phyloP scores from a whole-genome alignment of 2,113 vertebrate genomes.

The Odontesthes bonariensis region DNA sequence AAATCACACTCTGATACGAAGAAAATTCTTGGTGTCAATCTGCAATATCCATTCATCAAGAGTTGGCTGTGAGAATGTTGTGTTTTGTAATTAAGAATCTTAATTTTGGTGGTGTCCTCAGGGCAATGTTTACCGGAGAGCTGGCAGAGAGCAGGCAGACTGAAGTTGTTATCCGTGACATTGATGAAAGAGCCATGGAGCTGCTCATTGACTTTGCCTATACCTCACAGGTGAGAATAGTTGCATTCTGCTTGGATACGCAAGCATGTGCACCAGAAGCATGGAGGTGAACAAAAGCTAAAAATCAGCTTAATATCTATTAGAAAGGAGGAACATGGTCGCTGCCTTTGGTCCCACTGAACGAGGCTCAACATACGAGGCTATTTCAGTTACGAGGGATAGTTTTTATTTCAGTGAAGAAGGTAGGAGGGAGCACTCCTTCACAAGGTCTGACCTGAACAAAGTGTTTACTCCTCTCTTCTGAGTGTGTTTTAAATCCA shows the following conservation, averaged over 20 bases:
- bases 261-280: not conserved
- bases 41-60: not conserved
- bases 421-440: too few relatives aligned
- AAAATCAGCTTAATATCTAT: not conserved
- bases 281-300: not conserved
- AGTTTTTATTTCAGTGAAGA: too few relatives aligned
- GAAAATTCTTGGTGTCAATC: too few relatives aligned
- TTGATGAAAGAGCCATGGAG: conserved; percentile 98
- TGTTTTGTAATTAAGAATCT: not conserved
- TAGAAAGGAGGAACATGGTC: not conserved
- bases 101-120: conserved; percentile 23
- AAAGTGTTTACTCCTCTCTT: too few relatives aligned
- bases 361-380: too few relatives aligned
- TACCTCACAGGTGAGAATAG: conserved; percentile 88
- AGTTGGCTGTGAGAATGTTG: not conserved
- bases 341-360: too few relatives aligned
- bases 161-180: conserved; percentile 97
- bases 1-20: not conserved
- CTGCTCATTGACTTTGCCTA: conserved; percentile 99
- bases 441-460: too few relatives aligned
- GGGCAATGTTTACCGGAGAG: conserved; percentile 99
- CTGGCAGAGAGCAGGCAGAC: conserved; percentile 97
- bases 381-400: too few relatives aligned
- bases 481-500: too few relatives aligned
- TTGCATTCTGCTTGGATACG: not conserved